Conservation (phyloP, 53 echinoderm and acorn worm species). For the Hippasteria phrygiana region DNA sequence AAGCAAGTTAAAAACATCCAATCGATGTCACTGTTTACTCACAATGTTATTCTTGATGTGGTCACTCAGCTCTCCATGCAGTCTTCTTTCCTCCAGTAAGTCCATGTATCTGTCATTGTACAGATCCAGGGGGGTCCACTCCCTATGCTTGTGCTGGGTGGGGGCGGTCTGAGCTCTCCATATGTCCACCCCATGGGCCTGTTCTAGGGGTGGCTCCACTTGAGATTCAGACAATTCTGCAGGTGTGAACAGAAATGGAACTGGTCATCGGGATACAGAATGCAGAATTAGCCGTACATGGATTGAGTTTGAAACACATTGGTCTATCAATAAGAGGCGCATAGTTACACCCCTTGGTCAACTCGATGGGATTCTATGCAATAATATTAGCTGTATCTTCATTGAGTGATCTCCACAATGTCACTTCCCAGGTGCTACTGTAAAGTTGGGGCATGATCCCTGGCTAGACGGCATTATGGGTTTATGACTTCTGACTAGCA, state of each 20-base stretch:
- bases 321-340: too few relatives aligned
- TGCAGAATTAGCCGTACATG: too few relatives aligned
- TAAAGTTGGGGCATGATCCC: too few relatives aligned
- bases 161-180: conserved; percentile 58
- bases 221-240: conserved; percentile 43
- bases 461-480: too few relatives aligned
- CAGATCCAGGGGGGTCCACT: conserved; percentile 86
- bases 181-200: conserved; percentile 12
- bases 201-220: not conserved
- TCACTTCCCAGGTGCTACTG: too few relatives aligned
- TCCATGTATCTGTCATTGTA: conserved; percentile 85
- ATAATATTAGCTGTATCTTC: too few relatives aligned
- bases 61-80: conserved; percentile 66
- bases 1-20: too few relatives aligned
- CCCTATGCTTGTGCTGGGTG: conserved; percentile 59
- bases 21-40: conserved; percentile 34
- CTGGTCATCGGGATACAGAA: not conserved
- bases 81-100: conserved; percentile 74
- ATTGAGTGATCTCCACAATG: too few relatives aligned
- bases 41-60: conserved; percentile 89
- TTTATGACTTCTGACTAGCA: too few relatives aligned
- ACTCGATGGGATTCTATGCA: too few relatives aligned
- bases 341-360: too few relatives aligned
- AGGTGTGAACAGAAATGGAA: not conserved
- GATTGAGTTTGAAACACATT: too few relatives aligned